Percentiles rank a stretch among this genome's conserved stretches.
Evolutionary conservation across 2,113 vertebrate species (phyloP).

Genomic region (Planiliza haematocheilus): DNA sequence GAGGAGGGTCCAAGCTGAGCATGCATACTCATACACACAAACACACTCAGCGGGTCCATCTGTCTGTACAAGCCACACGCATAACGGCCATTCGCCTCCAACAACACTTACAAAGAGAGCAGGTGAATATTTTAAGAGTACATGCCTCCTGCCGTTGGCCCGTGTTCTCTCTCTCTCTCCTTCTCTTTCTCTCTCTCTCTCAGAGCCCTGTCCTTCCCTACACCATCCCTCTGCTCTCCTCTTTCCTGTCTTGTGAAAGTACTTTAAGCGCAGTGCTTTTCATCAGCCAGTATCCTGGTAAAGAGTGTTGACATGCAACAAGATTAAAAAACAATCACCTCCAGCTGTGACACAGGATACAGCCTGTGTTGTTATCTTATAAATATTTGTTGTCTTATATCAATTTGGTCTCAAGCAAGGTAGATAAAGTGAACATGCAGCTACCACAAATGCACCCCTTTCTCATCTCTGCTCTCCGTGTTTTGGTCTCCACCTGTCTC

Average conservation of each 20-base stretch:
- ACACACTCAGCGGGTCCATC: slow-evolving; percentile 31
- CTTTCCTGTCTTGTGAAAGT: slow-evolving; percentile 45
- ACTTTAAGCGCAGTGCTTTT: slow-evolving; percentile 55
- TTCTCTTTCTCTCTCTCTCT: slow-evolving; percentile 15
- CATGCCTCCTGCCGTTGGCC: slow-evolving; percentile 62
- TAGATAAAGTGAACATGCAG: slow-evolving; percentile 31
- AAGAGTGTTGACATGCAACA: slow-evolving; percentile 36
- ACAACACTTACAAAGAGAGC: slow-evolving; percentile 66
- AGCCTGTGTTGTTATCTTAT: slow-evolving; percentile 14
- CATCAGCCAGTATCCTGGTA: slow-evolving; percentile 33
- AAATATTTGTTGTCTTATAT: too few relatives aligned
- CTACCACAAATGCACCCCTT: slow-evolving; percentile 37
- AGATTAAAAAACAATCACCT: slow-evolving; percentile 37
- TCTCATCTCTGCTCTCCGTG: slow-evolving; percentile 3
- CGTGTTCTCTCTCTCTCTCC: slow-evolving; percentile 31
- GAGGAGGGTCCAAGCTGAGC: slow-evolving; percentile 14
- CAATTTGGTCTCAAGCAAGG: slow-evolving; percentile 32
- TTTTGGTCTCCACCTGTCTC: slow-evolving; percentile 54
- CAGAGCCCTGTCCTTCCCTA: slow-evolving; percentile 5
- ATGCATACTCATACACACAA: slow-evolving; percentile 13
- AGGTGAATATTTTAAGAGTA: slow-evolving; percentile 80
- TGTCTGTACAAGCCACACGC: slow-evolving; percentile 51
- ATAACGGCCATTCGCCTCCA: slow-evolving; percentile 38
- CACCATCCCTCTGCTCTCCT: slow-evolving; percentile 16
- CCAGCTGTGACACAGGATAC: slow-evolving; percentile 22